phyloP scores from a whole-genome alignment of 2,888 invertebrate genomes.

The Petrophora chlorosata region DNA sequence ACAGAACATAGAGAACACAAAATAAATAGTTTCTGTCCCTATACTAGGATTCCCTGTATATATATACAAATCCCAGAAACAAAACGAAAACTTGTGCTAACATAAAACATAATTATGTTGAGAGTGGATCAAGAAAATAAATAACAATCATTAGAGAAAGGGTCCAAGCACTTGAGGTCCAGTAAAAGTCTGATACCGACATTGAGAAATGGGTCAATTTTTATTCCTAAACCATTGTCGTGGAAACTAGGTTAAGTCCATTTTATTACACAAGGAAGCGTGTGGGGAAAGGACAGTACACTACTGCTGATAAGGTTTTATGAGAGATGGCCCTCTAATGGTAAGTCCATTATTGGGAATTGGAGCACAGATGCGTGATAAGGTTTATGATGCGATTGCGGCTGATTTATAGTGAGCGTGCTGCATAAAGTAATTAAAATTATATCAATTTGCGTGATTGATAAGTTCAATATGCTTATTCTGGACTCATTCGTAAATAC shows the following conservation, averaged over 20 bases:
- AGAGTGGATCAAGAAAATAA: too few species aligned
- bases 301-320: conserved; percentile 23
- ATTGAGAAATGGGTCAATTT: too few species aligned
- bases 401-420: conserved; percentile 30
- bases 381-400: conserved; percentile 49
- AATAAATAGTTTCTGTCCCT: too few species aligned
- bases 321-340: conserved; percentile 24
- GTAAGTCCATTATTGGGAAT: conserved; percentile 32
- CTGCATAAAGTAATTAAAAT: conserved; percentile 1
- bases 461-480: neutral
- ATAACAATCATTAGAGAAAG: too few species aligned
- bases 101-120: too few species aligned
- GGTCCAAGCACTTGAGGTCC: too few species aligned
- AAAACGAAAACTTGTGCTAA: too few species aligned
- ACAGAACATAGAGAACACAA: too few species aligned
- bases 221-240: neutral
- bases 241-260: neutral
- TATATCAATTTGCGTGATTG: neutral
- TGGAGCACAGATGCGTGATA: conserved; percentile 35
- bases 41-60: too few species aligned
- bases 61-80: too few species aligned
- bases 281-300: conserved; percentile 3
- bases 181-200: too few species aligned
- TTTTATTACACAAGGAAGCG: neutral
- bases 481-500: too few species aligned